Evolutionary conservation across 2,888 invertebrate species (phyloP).

Genomic region (Andrena bucephala): DNA sequence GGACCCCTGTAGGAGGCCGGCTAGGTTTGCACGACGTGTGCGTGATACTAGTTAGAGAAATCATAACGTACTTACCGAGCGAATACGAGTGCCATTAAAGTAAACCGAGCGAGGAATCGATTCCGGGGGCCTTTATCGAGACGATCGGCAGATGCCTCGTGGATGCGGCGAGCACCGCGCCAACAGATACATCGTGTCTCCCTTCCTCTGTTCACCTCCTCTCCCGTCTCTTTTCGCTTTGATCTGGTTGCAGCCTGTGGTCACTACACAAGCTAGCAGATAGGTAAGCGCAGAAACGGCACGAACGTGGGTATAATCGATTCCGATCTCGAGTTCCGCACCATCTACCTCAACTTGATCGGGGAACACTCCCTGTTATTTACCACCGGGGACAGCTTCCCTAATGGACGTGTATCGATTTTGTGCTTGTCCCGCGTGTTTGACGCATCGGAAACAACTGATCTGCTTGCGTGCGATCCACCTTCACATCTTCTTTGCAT

Average conservation of each 20-base stretch:
- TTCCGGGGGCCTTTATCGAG: conserved; percentile 67
- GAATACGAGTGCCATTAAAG: conserved; percentile 75
- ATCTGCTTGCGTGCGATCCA: neutral
- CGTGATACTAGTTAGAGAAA: conserved; percentile 78
- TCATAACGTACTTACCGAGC: conserved; percentile 75
- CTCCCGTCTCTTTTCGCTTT: conserved; percentile 33
- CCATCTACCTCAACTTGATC: conserved; percentile 50
- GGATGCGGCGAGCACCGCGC: conserved; percentile 46
- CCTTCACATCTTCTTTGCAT: too few species aligned
- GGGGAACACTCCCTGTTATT: conserved; percentile 4
- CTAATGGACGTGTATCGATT: conserved; percentile 1
- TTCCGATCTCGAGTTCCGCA: conserved; percentile 53
- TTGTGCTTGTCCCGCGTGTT: neutral
- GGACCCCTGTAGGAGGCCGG: conserved; percentile 48
- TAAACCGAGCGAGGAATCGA: conserved; percentile 74
- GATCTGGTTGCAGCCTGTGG: conserved; percentile 40
- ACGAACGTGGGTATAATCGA: conserved; percentile 60
- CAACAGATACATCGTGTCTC: conserved; percentile 40
- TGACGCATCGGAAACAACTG: neutral
- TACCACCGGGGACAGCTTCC: conserved; percentile 19
- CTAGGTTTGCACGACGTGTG: conserved; percentile 65
- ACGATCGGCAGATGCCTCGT: conserved; percentile 53
- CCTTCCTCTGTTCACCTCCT: conserved; percentile 22
- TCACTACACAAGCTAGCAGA: conserved; percentile 16
- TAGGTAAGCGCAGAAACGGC: conserved; percentile 33